Percentiles rank a stretch among this genome's conserved stretches.
Conservation (phyloP, 1,140 invertebrate species). For the Heliconius hermathena region DNA sequence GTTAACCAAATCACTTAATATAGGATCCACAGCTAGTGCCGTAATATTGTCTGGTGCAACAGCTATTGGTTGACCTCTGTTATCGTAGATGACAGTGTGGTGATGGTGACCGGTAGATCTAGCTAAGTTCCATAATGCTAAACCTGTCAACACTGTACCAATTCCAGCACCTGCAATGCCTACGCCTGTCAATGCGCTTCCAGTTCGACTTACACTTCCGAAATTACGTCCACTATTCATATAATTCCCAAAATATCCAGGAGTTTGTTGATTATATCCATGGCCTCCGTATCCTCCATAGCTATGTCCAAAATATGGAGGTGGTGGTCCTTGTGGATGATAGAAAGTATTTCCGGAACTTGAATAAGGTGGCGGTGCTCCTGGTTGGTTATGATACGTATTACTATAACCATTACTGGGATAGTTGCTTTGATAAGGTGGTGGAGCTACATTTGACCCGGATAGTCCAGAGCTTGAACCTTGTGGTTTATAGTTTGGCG, state of each 20-base stretch:
- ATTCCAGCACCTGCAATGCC: constrained; percentile 75
- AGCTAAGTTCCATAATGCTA: constrained; percentile 79
- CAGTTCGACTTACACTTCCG: constrained; percentile 61
- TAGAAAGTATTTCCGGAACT: constrained; percentile 53
- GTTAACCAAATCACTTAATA: constrained; percentile 75
- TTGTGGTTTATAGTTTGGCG: constrained; percentile 24
- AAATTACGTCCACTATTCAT: constrained; percentile 58
- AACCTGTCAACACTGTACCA: constrained; percentile 75
- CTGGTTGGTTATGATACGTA: constrained; percentile 46
- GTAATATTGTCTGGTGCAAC: constrained; percentile 67
- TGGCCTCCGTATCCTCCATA: constrained; percentile 58
- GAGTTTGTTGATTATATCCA: constrained; percentile 58
- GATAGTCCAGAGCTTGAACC: constrained; percentile 47
- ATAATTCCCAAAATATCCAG: constrained; percentile 70
- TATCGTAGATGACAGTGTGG: constrained; percentile 74
- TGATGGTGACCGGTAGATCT: constrained; percentile 71
- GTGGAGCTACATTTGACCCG: constrained; percentile 48
- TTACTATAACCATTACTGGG: constrained; percentile 43
- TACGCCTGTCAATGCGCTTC: constrained; percentile 66
- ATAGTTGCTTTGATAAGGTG: constrained; percentile 50
- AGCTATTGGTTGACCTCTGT: constrained; percentile 70
- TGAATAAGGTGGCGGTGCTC: constrained; percentile 56
- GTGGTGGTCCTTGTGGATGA: constrained; percentile 64
- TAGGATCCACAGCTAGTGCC: constrained; percentile 57
- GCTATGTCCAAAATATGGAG: constrained; percentile 57